Conservation (phyloP, 2,113 vertebrate genomes). For the Neomonachus schauinslandi region DNA sequence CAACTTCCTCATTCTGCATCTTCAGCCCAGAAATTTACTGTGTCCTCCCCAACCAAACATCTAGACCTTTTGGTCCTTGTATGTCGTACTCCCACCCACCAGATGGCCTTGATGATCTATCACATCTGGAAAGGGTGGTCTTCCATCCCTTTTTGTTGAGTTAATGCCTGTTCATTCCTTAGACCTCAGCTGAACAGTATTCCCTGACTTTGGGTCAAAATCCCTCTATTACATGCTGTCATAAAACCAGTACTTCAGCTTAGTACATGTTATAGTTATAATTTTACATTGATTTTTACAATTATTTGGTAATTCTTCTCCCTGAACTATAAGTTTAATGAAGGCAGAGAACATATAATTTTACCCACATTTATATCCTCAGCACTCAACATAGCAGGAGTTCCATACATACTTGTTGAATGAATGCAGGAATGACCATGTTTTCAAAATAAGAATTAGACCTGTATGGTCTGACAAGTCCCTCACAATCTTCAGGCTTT, state of each 20-base stretch:
- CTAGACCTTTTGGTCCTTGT: background rate
- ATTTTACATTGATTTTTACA: background rate
- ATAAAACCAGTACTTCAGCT: background rate
- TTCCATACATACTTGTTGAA: background rate
- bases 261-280: background rate
- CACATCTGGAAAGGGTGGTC: background rate
- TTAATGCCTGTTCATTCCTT: background rate
- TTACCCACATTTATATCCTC: background rate
- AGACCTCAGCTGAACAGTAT: background rate
- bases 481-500: background rate
- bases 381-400: background rate
- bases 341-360: background rate
- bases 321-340: background rate
- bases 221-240: background rate
- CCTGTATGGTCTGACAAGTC: background rate
- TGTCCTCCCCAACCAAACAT: background rate
- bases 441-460: background rate
- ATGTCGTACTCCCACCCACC: background rate
- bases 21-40: background rate
- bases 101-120: too few relatives aligned
- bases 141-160: background rate
- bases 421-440: background rate
- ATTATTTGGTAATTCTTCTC: background rate
- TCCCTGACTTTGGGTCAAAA: background rate
- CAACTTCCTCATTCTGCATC: background rate